These are phyloP conservation scores for Melanotus villosus DNA, from an alignment of 2,888 invertebrate genomes.

Conservation along the genomic window DNA sequence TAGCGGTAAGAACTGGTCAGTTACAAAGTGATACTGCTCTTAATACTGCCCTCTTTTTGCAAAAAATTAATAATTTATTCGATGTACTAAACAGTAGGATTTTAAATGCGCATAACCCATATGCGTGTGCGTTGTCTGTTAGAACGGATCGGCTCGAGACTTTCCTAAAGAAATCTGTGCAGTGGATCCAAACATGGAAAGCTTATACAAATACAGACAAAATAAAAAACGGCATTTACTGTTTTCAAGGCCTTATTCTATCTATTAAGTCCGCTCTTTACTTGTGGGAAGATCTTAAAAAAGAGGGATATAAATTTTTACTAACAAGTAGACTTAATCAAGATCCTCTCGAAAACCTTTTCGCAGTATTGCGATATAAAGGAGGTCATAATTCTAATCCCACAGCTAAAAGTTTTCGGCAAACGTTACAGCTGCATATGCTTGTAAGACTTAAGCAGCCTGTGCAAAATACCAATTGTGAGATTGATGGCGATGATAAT, in stretches of 20 bases:
- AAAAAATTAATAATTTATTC: not conserved
- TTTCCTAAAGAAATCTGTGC: not conserved
- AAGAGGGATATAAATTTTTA: not conserved
- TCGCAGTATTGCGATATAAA: not conserved
- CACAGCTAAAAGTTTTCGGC: too few relatives aligned
- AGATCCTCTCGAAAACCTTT: not conserved
- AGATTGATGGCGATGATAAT: too few relatives aligned
- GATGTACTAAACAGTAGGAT: not conserved
- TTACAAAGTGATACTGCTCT: not conserved
- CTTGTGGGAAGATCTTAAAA: not conserved
- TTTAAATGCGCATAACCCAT: not conserved
- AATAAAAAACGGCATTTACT: not conserved
- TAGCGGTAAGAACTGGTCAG: not conserved
- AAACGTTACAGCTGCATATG: too few relatives aligned
- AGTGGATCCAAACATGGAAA: not conserved
- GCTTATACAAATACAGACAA: not conserved
- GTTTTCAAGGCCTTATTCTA: not conserved
- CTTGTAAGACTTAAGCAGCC: too few relatives aligned
- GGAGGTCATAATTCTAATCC: not conserved
- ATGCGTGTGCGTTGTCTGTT: not conserved
- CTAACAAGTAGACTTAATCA: not conserved
- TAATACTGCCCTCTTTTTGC: not conserved
- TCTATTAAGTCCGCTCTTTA: not conserved
- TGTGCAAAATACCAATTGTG: too few relatives aligned
- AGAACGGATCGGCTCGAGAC: not conserved